These are phyloP conservation scores for Pantelozetes paolii DNA, from an alignment of 2,888 invertebrate genomes.

Conservation along the genomic window DNA sequence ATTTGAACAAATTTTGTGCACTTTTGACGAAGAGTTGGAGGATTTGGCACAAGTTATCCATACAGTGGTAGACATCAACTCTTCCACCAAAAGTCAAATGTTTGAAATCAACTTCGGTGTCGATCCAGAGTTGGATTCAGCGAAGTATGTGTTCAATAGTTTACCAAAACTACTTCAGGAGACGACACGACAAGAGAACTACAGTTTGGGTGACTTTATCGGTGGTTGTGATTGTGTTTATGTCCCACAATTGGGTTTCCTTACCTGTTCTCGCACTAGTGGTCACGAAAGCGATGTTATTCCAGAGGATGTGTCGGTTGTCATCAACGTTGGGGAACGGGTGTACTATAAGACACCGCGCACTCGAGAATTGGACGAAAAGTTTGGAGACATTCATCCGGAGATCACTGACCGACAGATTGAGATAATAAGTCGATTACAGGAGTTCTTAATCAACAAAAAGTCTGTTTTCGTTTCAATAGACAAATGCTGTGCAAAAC, in stretches of 20 bases:
- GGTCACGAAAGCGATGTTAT: neutral
- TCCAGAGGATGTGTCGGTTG: slow-evolving; percentile 47
- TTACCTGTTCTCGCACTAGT: neutral
- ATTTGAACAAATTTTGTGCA: slow-evolving; percentile 10
- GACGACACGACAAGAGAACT: neutral
- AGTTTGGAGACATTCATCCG: slow-evolving; percentile 71
- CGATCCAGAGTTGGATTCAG: slow-evolving; percentile 40
- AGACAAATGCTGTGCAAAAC: slow-evolving; percentile 62
- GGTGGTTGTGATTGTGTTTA: slow-evolving; percentile 51
- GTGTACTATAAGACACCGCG: slow-evolving; percentile 68
- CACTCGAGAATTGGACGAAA: slow-evolving; percentile 64
- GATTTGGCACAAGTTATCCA: slow-evolving; percentile 6
- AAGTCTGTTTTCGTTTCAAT: slow-evolving; percentile 59
- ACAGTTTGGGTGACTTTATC: neutral
- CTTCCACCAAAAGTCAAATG: slow-evolving; percentile 13
- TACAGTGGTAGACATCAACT: slow-evolving; percentile 31
- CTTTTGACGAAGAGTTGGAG: slow-evolving; percentile 12
- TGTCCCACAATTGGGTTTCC: slow-evolving; percentile 57
- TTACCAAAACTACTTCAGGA: slow-evolving; percentile 28
- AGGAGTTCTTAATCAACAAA: slow-evolving; percentile 62
- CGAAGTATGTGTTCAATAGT: neutral
- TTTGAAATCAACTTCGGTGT: slow-evolving; percentile 40
- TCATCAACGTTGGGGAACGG: slow-evolving; percentile 64
- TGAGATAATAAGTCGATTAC: slow-evolving; percentile 66
- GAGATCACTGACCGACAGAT: slow-evolving; percentile 76